A percentile compares a stretch with the other conserved stretches of the same genome.
Conservation (phyloP, 2,113 vertebrate species). For the Hucho hucho region DNA sequence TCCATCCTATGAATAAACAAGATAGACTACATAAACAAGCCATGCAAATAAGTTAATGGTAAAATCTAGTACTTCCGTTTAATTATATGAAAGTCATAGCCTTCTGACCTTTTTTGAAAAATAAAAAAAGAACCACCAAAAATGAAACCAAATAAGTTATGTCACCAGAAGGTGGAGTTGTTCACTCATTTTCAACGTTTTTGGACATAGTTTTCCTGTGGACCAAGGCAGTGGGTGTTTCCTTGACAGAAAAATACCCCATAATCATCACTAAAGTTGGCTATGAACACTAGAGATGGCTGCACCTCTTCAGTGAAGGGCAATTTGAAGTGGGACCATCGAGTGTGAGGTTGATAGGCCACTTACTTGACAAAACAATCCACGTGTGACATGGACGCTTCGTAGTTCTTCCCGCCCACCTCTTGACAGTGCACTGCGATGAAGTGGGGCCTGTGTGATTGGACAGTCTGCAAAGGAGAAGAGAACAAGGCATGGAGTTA, state of each 20-base stretch:
- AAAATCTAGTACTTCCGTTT: too few relatives aligned
- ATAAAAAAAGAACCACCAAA: neutral
- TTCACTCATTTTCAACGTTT: constrained; percentile 26
- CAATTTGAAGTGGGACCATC: too few relatives aligned
- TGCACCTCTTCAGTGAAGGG: too few relatives aligned
- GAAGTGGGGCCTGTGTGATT: constrained; percentile 88
- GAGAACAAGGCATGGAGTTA: neutral
- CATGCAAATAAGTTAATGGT: too few relatives aligned
- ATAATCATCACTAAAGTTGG: neutral
- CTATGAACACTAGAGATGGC: neutral
- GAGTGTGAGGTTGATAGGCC: too few relatives aligned
- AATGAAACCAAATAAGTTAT: neutral
- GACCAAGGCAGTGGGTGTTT: neutral
- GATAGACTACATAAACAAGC: neutral
- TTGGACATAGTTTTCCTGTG: neutral
- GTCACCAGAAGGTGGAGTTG: constrained; percentile 50
- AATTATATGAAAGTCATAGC: too few relatives aligned
- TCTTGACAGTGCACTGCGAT: constrained; percentile 96
- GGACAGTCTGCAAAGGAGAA: constrained; percentile 79
- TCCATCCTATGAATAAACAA: too few relatives aligned
- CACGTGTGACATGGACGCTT: constrained; percentile 91
- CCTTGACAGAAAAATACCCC: neutral
- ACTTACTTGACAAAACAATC: constrained; percentile 96
- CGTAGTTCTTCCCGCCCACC: constrained; percentile 94
- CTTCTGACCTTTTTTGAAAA: neutral